Evolutionary conservation across 2,888 invertebrate genomes (phyloP).

Genomic region (Anoplius nigerrimus): DNA sequence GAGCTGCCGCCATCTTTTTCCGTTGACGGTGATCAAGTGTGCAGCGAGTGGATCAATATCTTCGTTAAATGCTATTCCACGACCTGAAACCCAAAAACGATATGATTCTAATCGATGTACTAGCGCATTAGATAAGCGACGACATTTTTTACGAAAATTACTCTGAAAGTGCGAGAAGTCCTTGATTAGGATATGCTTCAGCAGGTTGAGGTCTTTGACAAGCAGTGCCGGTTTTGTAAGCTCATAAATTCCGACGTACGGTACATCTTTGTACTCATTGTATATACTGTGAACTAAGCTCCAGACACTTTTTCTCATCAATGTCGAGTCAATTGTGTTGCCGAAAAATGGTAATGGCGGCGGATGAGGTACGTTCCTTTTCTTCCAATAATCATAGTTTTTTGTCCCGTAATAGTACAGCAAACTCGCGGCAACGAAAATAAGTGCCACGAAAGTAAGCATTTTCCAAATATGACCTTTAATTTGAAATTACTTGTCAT

Average conservation of each 20-base stretch:
- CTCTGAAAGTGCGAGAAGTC: conserved; percentile 63
- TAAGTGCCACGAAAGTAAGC: background rate
- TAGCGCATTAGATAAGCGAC: background rate
- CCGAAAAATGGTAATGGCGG: conserved; percentile 67
- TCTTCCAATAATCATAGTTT: conserved; percentile 68
- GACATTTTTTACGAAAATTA: conserved; percentile 13
- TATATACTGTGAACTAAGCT: conserved; percentile 52
- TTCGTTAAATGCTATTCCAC: conserved; percentile 57
- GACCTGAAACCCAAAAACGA: conserved; percentile 35
- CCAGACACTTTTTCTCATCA: conserved; percentile 48
- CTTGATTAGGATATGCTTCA: conserved; percentile 62
- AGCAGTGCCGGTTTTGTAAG: conserved; percentile 58
- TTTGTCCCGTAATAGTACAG: conserved; percentile 50
- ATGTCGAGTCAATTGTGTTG: conserved; percentile 62
- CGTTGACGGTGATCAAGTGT: conserved; percentile 59
- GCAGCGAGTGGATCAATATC: conserved; percentile 59
- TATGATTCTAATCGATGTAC: background rate
- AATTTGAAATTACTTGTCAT: too few species aligned
- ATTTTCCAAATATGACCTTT: background rate
- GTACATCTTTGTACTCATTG: conserved; percentile 47
- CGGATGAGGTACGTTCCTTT: conserved; percentile 59
- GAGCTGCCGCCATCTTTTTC: conserved; percentile 72
- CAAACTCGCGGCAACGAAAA: background rate
- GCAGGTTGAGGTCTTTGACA: conserved; percentile 59
- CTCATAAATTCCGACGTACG: conserved; percentile 58